Evolutionary conservation across 1,140 invertebrate genomes (phyloP), one percentile per base, ranked within the genome.

Genomic region (Hyles euphorbiae): DNA sequence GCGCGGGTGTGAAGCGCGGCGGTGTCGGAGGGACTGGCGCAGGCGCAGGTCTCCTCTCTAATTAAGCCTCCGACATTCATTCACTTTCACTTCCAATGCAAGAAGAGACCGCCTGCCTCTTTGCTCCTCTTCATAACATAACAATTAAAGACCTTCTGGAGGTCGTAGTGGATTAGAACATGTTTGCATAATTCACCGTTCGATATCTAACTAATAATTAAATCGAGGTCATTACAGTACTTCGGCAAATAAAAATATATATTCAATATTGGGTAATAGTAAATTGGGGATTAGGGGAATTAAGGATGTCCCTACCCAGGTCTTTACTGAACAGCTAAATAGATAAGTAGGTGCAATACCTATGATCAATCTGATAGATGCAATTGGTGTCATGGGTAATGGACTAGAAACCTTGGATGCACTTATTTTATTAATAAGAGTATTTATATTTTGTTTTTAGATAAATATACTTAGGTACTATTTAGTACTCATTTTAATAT

Each of bases 71-170:
- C 73, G 78, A 74, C 81, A 81, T 83, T 87, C 86, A 87, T 86
- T 88, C 81, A 88, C 86, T 88, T 88, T 88, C 86, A 88, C 86
- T 88, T 88, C 83, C 78, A 87, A 83, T 81, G 80, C 64, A 68
- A 79, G 75, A 81, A 78, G 80, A 81, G 68, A 33, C 72, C 73
- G 70, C 63, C 63, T 66, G 73, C 74, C 71, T 52, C 72, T 60
- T 71, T 70, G 67, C 74, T 63, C 78, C 73, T 77, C 75, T 72
- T 74, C 65, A 65, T 55, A 55, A 64, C 57, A 68, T 65, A 71
- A 69, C 66, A 73, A 60, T 58, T 57, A 60, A 54, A 83, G 81
- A 85, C 83, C 85, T 88, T 88, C 82, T 79, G 77, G 83, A 88
- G 83, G 83, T 85, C 83, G 75, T 59, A 81, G 76, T 76, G 77